Evolutionary conservation across 35 echinoderm and acorn worm genomes (phyloP), one percentile per base, ranked within the genome.

Genomic region (Ophioderma brevispina): DNA sequence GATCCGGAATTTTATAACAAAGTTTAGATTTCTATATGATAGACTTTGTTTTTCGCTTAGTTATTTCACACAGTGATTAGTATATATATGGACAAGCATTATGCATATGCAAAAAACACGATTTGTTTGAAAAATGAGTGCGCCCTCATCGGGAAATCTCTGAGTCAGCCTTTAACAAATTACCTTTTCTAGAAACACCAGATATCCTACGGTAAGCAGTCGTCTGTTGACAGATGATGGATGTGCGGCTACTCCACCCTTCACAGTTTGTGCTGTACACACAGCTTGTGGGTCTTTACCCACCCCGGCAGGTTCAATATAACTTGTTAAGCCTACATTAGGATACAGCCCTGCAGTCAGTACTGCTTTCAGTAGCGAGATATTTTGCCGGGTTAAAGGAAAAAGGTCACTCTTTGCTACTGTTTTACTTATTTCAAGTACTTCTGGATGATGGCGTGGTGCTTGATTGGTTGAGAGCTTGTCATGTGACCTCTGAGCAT

Each of bases 261-360:
- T 94, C 19, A 92, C 77, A 5, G 96, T 98, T 13, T 94, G 92
- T 28, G 78, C 96, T 77, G 81, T 79, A 37, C 89, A 85, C 32
- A 98, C 36, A 43, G 78, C 56, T 19, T 90, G 81, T 41, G 85
- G 41, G 23, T 94, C 86, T 76, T 78, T 83, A 13, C 75, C 82
- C 13, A 89, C 86, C 39, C 94, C 89, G 8, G 91, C 38, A 3
- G 89, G 87, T 59, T 84, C 80, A 5, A 92, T 81, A 81, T 86
- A 94, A 23, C 70, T 85, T 36, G 94, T 86, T 40, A 90, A 85
- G 33, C 92, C 96, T 5, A 98, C 87, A 49, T 98, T 98, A 3
- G 96, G 96, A 82, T 98, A 98, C 42, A 98, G 90, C 1, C 96
- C 96, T 0, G 96, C 96, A 33, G 96, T 98, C 8, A 98, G 56